A percentile compares a stretch with the other conserved stretches of the same genome.
Conservation (phyloP, 2,888 invertebrate genomes). For the Cheilosia soror region DNA sequence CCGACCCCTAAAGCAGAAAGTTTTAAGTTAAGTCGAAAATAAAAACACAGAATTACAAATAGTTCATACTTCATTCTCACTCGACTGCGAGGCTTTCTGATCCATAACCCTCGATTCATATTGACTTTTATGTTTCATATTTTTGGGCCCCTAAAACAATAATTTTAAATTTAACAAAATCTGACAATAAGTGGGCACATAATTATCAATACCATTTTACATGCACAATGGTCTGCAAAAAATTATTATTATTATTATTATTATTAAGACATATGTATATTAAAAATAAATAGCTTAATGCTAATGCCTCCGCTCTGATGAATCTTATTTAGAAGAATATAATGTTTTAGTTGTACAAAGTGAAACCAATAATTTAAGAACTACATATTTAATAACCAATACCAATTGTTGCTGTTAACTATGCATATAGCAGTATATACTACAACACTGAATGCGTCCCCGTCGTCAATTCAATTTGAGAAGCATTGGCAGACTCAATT, state of each 20-base stretch:
- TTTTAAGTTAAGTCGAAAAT: neutral
- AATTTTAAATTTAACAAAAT: neutral
- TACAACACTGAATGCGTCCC: neutral
- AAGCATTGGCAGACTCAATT: neutral
- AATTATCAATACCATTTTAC: too few species aligned
- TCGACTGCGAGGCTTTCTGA: slow-evolving; percentile 76
- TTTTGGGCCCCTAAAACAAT: slow-evolving; percentile 54
- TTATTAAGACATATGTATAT: too few species aligned
- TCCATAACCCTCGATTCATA: slow-evolving; percentile 64
- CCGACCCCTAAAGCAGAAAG: slow-evolving; percentile 78
- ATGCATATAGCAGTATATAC: neutral
- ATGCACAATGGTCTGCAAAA: too few species aligned
- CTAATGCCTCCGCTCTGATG: too few species aligned
- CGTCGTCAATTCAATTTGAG: neutral
- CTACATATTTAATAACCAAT: too few species aligned
- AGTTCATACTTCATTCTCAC: slow-evolving; percentile 81
- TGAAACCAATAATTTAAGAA: too few species aligned
- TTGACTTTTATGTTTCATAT: slow-evolving; percentile 70
- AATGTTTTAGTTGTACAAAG: too few species aligned
- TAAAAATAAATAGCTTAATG: too few species aligned
- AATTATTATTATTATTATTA: too few species aligned
- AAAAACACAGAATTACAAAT: neutral
- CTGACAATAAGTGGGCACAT: neutral
- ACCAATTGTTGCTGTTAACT: too few species aligned
- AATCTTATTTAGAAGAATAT: too few species aligned